Evolutionary conservation across 2,113 vertebrate genomes (phyloP).

Genomic region (Rhombomys opimus): DNA sequence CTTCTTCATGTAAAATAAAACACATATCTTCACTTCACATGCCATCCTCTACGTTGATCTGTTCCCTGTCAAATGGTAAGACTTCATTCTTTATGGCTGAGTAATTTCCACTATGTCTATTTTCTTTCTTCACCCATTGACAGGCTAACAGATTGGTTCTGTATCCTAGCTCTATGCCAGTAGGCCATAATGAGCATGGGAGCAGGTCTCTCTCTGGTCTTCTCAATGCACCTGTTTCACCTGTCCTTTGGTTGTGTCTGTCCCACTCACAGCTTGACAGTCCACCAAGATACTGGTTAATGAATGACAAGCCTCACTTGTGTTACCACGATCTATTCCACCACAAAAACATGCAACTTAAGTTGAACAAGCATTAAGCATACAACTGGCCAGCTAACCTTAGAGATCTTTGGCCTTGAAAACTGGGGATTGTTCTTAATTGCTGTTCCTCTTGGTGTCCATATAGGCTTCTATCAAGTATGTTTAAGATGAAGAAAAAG

Average conservation of each 20-base stretch:
- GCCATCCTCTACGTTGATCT: background rate
- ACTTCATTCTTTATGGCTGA: background rate
- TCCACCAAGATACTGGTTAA: background rate
- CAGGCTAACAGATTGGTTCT: background rate
- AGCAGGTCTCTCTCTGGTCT: background rate
- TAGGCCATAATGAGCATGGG: background rate
- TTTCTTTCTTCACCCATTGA: background rate
- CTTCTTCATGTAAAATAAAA: background rate
- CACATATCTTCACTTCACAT: background rate
- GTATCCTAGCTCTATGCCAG: background rate
- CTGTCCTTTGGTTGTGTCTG: background rate
- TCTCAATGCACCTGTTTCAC: background rate
- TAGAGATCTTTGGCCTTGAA: slow-evolving; percentile 33
- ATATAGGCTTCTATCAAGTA: background rate
- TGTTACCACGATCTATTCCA: background rate
- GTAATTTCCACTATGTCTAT: background rate
- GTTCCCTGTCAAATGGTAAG: background rate
- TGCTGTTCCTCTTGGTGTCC: background rate
- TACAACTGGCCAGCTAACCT: background rate
- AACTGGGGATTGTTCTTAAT: slow-evolving; percentile 1
- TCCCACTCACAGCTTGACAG: background rate
- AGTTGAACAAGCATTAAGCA: background rate
- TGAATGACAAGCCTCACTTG: background rate
- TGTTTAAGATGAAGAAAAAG: background rate
- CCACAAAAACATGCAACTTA: background rate